These are phyloP conservation scores for Galeruca laticollis DNA, from an alignment of 2,888 invertebrate species.

Conservation along the genomic window DNA sequence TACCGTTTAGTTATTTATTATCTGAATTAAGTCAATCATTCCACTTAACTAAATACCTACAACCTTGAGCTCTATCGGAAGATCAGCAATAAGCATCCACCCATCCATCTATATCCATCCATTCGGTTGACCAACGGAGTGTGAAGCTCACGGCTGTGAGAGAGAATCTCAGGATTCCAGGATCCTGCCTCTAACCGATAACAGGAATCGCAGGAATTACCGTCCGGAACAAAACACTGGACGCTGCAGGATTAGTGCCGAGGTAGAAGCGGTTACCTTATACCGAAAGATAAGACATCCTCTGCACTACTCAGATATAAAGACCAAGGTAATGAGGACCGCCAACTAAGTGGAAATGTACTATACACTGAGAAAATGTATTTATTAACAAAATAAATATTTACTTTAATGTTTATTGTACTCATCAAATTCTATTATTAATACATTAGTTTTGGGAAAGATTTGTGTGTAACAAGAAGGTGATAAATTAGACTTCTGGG, in stretches of 20 bases:
- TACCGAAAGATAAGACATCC: conserved; percentile 42
- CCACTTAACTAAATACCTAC: conserved; percentile 26
- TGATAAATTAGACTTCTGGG: no score
- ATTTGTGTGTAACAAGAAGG: no score
- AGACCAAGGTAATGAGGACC: conserved; percentile 62
- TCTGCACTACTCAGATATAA: conserved; percentile 59
- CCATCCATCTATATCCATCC: conserved; percentile 29
- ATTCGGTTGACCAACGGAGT: conserved; percentile 53
- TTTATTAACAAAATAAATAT: conserved; percentile 6
- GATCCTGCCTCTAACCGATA: conserved; percentile 64
- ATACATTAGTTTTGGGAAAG: no score
- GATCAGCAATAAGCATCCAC: conserved; percentile 29
- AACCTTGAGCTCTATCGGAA: conserved; percentile 26
- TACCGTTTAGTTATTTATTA: no score
- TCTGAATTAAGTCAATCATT: conserved; percentile 20
- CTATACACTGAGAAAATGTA: conserved; percentile 36
- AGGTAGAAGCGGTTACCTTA: conserved; percentile 54
- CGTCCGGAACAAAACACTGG: conserved; percentile 64
- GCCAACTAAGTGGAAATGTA: conserved; percentile 55
- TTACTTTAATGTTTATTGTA: no score
- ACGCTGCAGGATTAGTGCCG: conserved; percentile 63
- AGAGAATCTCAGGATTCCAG: conserved; percentile 18
- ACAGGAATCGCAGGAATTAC: conserved; percentile 64
- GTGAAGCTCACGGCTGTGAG: conserved; percentile 58
- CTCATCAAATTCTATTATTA: no score